Percentiles rank a stretch among this genome's conserved stretches.
These are phyloP conservation scores for Zaprionus lachaisei DNA, from an alignment of 1,140 invertebrate genomes.

Conservation along the genomic window DNA sequence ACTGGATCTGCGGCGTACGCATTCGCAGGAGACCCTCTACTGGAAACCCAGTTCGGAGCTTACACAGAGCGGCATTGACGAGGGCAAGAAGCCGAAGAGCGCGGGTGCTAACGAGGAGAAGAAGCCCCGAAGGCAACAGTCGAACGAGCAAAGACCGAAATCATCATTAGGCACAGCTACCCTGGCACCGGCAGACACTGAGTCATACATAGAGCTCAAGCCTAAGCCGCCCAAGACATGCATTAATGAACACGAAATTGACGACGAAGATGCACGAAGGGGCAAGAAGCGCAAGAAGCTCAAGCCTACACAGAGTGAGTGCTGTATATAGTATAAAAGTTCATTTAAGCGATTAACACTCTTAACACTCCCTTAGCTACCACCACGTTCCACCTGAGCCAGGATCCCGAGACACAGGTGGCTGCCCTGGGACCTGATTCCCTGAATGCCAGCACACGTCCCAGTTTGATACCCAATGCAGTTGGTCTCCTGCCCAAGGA, in stretches of 20 bases:
- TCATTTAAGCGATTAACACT: neutral
- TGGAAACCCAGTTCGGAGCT: slow-evolving; percentile 84
- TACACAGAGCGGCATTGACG: slow-evolving; percentile 68
- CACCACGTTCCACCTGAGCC: slow-evolving; percentile 78
- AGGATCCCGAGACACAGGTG: slow-evolving; percentile 84
- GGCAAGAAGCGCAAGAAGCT: slow-evolving; percentile 80
- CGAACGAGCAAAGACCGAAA: slow-evolving; percentile 73
- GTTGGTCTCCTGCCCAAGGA: slow-evolving; percentile 66
- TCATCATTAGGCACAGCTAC: slow-evolving; percentile 68
- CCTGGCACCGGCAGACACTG: slow-evolving; percentile 29
- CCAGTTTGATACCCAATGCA: slow-evolving; percentile 79
- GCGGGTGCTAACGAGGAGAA: slow-evolving; percentile 74
- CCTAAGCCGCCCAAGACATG: slow-evolving; percentile 64
- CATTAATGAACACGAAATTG: slow-evolving; percentile 76
- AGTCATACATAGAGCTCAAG: slow-evolving; percentile 36
- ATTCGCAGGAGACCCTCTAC: slow-evolving; percentile 81
- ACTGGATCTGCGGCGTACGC: slow-evolving; percentile 73
- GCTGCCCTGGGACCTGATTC: slow-evolving; percentile 80
- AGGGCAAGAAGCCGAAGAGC: slow-evolving; percentile 73
- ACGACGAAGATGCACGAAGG: slow-evolving; percentile 71
- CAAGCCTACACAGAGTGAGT: slow-evolving; percentile 66
- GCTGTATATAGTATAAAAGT: too few relatives aligned
- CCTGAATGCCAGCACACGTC: slow-evolving; percentile 78
- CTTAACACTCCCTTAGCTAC: slow-evolving; percentile 51
- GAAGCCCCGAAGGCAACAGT: slow-evolving; percentile 60